Percentiles rank a stretch among this genome's conserved stretches.
These are phyloP conservation scores for Sternotherus odoratus DNA, from an alignment of 2,797 vertebrate genomes.

Conservation along the genomic window DNA sequence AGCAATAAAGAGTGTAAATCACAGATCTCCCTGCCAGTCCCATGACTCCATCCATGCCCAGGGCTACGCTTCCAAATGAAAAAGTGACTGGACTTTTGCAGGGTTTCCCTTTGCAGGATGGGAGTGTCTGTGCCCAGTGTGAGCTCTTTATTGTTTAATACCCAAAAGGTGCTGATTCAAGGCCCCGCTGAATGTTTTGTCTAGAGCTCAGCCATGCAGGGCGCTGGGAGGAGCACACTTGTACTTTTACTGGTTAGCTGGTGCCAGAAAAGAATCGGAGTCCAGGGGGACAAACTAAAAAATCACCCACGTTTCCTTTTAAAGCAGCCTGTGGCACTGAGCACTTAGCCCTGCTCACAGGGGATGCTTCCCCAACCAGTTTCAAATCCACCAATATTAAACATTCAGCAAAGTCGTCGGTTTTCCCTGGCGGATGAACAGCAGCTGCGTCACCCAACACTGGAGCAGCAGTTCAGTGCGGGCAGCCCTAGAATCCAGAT, in stretches of 20 bases:
- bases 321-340: neutral
- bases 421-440: neutral
- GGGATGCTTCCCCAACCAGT: neutral
- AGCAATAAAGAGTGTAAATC: neutral
- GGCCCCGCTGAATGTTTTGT: conserved; percentile 2
- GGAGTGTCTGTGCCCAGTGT: neutral
- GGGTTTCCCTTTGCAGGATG: neutral
- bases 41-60: neutral
- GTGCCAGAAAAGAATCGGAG: neutral
- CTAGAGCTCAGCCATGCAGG: neutral
- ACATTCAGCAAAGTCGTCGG: neutral
- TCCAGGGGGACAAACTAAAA: neutral
- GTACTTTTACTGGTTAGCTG: neutral
- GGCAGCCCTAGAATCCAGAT: neutral
- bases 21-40: neutral
- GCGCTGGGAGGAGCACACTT: neutral
- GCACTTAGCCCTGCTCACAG: neutral
- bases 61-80: neutral
- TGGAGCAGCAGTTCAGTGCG: neutral
- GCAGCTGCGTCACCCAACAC: neutral
- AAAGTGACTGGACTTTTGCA: neutral
- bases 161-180: neutral
- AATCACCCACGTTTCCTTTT: neutral
- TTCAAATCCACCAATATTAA: neutral
- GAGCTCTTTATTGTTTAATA: neutral